Base-by-base conservation (phyloP, 2,797 vertebrate genomes). In the Dicrostonyx torquatus region DNA sequence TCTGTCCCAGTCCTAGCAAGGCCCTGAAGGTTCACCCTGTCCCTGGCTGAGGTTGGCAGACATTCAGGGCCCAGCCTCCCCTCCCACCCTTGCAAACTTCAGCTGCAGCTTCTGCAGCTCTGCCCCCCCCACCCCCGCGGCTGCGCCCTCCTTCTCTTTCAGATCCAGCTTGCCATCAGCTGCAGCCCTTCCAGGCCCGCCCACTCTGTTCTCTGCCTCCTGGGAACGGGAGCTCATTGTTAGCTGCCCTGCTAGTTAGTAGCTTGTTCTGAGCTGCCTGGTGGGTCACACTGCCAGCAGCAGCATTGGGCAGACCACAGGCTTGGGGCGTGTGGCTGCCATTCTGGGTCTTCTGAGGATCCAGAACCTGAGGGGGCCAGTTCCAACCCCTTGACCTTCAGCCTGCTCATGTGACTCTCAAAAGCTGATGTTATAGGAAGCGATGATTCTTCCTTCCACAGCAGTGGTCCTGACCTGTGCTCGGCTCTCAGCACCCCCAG, bases 131-230 rank as follows among this genome's bases (percentile, higher is more conserved):
- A 14, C 60, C n/a, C 88, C 90, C 18, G 2, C 9, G 6, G 37
- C 15, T 73, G 29, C 2, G 50, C 72, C 64, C 43, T 34, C 4
- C 87, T 64, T 3, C 26, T 22, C 37, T 5, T 24, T 70, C 5
- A 29, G 68, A 70, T 29, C 77, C 55, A n/a, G 53, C 34, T 45
- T 37, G n/a, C 31, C 26, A 60, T 77, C 43, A 13, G 50, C 79
- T 7, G 24, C 2, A 13, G 90, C 77, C 84, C 40, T 14, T 12
- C 76, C 91, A 72, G 73, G 55, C 15, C 75, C 26, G 70, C 96
- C 97, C 79, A 95, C 96, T 89, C 95, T 88, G 93, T 95, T 88
- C 93, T 82, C 80, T 85, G 90, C 88, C 68, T 60, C 34, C 88
- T 48, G 1, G 17, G 87, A 75, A 13, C 58, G 22, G 1, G 95